These are phyloP conservation scores for Henricia sp. DNA, from an alignment of 53 echinoderm and acorn worm species.

Conservation along the genomic window DNA sequence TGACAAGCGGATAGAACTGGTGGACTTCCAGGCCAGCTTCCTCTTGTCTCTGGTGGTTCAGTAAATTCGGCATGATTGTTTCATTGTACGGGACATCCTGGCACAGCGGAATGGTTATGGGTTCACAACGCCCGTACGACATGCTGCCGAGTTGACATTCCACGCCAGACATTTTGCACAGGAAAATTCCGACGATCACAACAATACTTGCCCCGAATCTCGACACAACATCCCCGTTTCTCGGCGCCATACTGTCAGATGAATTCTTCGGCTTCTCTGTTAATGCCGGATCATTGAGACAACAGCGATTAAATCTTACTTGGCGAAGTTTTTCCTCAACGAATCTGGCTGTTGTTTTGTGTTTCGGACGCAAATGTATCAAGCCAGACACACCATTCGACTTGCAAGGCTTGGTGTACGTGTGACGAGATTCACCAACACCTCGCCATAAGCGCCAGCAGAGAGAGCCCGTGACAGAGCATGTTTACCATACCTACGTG, in stretches of 20 bases:
- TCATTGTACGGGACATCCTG: constrained; percentile 94
- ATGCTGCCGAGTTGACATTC: constrained; percentile 74
- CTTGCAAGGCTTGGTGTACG: background rate
- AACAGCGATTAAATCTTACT: constrained; percentile 33
- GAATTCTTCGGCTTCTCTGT: constrained; percentile 11
- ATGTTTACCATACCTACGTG: constrained; percentile 43
- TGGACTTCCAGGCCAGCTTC: constrained; percentile 98
- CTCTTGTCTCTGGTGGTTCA: constrained; percentile 93
- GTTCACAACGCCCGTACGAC: constrained; percentile 89
- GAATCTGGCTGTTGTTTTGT: background rate
- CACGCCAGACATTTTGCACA: constrained; percentile 51
- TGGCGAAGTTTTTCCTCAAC: background rate
- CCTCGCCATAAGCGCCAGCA: too few relatives aligned
- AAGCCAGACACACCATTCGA: background rate
- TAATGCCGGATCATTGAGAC: constrained; percentile 37
- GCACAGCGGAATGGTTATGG: constrained; percentile 96
- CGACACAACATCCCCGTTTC: constrained; percentile 45
- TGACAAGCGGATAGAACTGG: constrained; percentile 96
- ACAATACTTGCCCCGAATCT: constrained; percentile 35
- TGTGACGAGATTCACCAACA: background rate
- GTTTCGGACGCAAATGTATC: background rate
- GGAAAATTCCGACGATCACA: constrained; percentile 29
- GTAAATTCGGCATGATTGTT: constrained; percentile 94
- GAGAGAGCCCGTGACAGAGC: too few relatives aligned
- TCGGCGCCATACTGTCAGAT: constrained; percentile 66